Percentiles rank a stretch among this genome's conserved stretches.
Evolutionary conservation across 2,113 vertebrate species (phyloP).

Genomic region (Sinocyclocheilus maitianheensis): DNA sequence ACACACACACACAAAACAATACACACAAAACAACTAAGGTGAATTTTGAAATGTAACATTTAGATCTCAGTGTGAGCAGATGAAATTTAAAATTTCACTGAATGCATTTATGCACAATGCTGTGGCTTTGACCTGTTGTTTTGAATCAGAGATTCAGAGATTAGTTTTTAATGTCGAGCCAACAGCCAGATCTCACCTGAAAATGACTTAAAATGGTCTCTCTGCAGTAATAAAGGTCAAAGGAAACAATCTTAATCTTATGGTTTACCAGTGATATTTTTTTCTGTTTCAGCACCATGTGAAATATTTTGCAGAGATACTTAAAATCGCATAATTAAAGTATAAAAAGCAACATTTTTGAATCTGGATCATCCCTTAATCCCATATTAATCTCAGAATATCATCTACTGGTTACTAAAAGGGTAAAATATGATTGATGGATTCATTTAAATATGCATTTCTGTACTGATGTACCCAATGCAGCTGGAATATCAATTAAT

Average conservation of each 20-base stretch:
- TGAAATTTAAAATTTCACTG: not conserved
- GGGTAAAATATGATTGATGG: not conserved
- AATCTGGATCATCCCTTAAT: not conserved
- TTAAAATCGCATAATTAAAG: not conserved
- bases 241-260: not conserved
- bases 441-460: not conserved
- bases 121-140: not conserved
- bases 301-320: not conserved
- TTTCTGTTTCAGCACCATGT: not conserved
- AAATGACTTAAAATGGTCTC: not conserved
- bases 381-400: not conserved
- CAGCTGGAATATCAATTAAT: not conserved
- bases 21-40: slow-evolving; percentile 26
- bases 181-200: not conserved
- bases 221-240: not conserved
- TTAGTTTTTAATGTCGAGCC: not conserved
- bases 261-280: not conserved
- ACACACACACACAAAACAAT: not conserved
- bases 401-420: not conserved
- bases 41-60: slow-evolving; percentile 3
- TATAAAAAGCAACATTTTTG: not conserved
- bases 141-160: not conserved
- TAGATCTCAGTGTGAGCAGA: not conserved
- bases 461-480: not conserved
- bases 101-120: not conserved